Percentiles rank a stretch among this genome's conserved stretches.
These are phyloP conservation scores for Eupithecia pulchellata DNA, from an alignment of 2,888 invertebrate species.

Conservation along the genomic window DNA sequence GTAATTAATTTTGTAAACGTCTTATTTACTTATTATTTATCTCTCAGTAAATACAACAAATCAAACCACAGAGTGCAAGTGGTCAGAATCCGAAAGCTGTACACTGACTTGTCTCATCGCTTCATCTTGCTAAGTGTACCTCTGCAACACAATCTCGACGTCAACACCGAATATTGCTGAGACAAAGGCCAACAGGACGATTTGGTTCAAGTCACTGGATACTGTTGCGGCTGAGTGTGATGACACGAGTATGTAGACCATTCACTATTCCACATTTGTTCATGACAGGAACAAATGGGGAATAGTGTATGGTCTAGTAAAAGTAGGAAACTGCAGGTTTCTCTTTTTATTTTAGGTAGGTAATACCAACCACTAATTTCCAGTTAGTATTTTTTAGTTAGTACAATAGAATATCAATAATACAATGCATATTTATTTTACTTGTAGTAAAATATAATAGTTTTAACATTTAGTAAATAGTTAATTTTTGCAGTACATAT, in stretches of 20 bases:
- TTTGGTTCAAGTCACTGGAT: conserved; percentile 10
- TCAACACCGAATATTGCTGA: conserved; percentile 8
- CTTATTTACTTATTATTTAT: too few species aligned
- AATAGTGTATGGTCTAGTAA: neutral
- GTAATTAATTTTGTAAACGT: neutral
- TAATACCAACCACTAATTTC: neutral
- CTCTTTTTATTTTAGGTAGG: neutral
- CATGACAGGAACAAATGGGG: too few species aligned
- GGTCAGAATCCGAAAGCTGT: neutral
- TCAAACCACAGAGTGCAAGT: neutral
- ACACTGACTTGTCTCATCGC: neutral
- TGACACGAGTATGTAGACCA: too few species aligned
- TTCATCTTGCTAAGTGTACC: conserved; percentile 16
- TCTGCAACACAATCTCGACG: conserved; percentile 1
- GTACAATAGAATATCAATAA: too few species aligned
- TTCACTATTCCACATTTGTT: too few species aligned
- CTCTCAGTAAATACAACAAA: neutral
- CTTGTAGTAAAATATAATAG: too few species aligned
- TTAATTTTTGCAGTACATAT: too few species aligned
- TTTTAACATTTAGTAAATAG: too few species aligned
- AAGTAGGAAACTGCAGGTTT: neutral
- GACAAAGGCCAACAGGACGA: conserved; percentile 24
- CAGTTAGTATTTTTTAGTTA: too few species aligned
- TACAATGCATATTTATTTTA: too few species aligned
- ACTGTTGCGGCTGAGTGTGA: neutral